Conservation (phyloP, 1,140 invertebrate genomes). For the Aradophagus sp. region DNA sequence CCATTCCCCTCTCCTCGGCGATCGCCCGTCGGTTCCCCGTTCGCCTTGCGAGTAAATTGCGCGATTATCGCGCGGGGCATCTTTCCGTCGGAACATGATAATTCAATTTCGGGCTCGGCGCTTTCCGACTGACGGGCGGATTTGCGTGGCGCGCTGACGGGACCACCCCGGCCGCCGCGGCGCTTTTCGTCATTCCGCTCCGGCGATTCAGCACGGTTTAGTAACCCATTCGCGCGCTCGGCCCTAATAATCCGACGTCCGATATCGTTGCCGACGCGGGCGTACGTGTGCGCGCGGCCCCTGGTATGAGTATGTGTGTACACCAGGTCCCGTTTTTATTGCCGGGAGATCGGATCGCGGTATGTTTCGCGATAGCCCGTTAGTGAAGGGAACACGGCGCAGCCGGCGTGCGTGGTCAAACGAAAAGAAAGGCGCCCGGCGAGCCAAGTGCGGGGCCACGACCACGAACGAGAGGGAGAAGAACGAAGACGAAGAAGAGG, state of each 20-base stretch:
- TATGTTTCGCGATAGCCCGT: constrained; percentile 47
- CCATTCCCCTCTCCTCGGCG: too few relatives aligned
- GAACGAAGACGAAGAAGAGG: background rate
- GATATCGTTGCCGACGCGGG: constrained; percentile 29
- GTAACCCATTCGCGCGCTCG: constrained; percentile 41
- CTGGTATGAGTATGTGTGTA: constrained; percentile 6
- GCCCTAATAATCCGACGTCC: constrained; percentile 46
- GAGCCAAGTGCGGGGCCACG: too few relatives aligned
- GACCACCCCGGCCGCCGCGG: constrained; percentile 33
- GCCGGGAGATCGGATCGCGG: constrained; percentile 38
- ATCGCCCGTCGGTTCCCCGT: background rate
- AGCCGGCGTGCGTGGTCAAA: constrained; percentile 30
- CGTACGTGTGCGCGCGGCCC: background rate
- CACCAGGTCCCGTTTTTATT: constrained; percentile 47
- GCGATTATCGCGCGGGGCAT: constrained; percentile 26
- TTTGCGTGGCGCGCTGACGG: constrained; percentile 31
- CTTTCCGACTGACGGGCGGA: constrained; percentile 29
- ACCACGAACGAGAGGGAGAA: constrained; percentile 4
- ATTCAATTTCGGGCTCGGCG: constrained; percentile 36
- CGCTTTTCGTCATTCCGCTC: constrained; percentile 25
- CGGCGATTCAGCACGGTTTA: constrained; percentile 42
- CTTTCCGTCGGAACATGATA: constrained; percentile 39
- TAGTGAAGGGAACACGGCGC: constrained; percentile 35
- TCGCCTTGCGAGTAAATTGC: constrained; percentile 41
- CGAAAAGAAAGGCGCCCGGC: constrained; percentile 33